phyloP scores from a whole-genome alignment of 2,113 vertebrate species.

The Chunga burmeisteri region DNA sequence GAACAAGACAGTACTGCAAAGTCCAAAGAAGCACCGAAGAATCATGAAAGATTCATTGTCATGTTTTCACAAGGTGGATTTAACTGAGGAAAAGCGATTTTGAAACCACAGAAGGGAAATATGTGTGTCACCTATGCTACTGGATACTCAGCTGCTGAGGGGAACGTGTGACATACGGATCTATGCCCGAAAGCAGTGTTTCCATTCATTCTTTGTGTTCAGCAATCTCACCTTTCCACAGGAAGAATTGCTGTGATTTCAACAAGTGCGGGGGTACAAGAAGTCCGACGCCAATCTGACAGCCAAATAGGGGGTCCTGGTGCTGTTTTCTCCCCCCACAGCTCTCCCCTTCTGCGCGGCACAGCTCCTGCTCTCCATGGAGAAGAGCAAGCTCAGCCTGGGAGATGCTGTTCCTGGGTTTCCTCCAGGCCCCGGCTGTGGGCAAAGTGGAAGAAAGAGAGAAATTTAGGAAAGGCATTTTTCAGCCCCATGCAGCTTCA shows the following conservation, averaged over 20 bases:
- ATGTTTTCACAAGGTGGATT: conserved; percentile 10
- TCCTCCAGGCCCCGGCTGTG: neutral
- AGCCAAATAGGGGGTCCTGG: neutral
- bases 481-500: neutral
- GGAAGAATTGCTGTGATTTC: neutral
- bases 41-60: neutral
- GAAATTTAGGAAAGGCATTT: neutral
- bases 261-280: neutral
- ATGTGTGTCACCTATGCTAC: neutral
- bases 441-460: neutral
- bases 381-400: neutral
- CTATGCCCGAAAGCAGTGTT: neutral
- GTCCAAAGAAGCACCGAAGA: neutral
- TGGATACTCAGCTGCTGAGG: neutral
- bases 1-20: neutral
- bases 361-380: neutral
- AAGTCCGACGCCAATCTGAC: neutral
- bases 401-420: neutral
- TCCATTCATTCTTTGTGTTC: neutral
- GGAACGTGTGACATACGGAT: neutral
- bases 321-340: neutral
- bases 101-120: conserved; percentile 1
- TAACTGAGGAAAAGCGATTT: neutral
- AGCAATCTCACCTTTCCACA: neutral
- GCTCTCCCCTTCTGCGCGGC: neutral